A percentile compares a stretch with the other conserved stretches of the same genome.
Evolutionary conservation across 92 coral and sea anemone species (phyloP).

Genomic region (Zoanthus gigantus): DNA sequence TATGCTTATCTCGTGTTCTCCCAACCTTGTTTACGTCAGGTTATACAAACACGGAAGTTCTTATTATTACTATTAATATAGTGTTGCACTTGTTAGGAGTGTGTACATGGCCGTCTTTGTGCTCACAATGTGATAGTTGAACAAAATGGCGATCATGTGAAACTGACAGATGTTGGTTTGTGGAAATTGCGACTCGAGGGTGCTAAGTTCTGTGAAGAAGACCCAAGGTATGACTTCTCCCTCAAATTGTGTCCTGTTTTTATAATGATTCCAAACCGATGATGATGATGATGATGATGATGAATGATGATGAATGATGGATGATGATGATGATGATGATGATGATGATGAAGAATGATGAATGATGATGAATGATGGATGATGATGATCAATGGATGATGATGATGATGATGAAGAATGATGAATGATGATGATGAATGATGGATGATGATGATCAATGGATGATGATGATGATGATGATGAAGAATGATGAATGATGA

Average conservation of each 20-base stretch:
- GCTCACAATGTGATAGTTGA: slow-evolving; percentile 89
- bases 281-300: not conserved
- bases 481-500: not conserved
- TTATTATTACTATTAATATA: not conserved
- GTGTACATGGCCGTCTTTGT: slow-evolving; percentile 86
- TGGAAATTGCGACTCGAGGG: slow-evolving; percentile 58
- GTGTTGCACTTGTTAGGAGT: slow-evolving; percentile 39
- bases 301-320: too few relatives aligned
- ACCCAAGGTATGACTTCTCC: not conserved
- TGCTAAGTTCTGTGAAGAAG: slow-evolving; percentile 55
- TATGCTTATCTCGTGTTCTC: too few relatives aligned
- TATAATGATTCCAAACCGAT: not conserved
- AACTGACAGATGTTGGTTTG: slow-evolving; percentile 84
- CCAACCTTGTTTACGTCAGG: too few relatives aligned
- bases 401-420: not conserved
- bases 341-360: too few relatives aligned
- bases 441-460: too few relatives aligned
- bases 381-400: too few relatives aligned
- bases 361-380: not conserved
- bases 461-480: too few relatives aligned
- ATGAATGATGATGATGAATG: not conserved
- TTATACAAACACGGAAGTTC: not conserved
- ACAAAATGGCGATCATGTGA: slow-evolving; percentile 69
- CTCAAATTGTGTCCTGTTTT: not conserved
- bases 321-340: not conserved